A percentile compares a stretch with the other conserved stretches of the same genome.
Evolutionary conservation across 2,113 vertebrate genomes (phyloP).

Genomic region (Lycaon pictus): DNA sequence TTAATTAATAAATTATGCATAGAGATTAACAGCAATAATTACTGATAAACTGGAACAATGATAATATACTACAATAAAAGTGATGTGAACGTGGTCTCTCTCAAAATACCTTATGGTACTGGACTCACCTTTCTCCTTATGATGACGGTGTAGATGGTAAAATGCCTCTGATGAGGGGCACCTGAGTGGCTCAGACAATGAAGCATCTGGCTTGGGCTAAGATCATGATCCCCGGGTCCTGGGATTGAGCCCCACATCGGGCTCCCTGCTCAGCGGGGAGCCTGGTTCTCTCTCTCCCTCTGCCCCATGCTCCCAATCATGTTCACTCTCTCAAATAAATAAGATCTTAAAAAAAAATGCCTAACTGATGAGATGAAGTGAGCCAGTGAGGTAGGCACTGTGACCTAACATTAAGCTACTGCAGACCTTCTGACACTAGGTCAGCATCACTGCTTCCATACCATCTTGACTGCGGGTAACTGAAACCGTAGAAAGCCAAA

Average conservation of each 20-base stretch:
- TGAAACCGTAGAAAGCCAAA: neutral
- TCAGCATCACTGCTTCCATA: neutral
- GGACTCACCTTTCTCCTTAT: neutral
- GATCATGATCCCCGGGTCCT: neutral
- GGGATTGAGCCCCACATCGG: neutral
- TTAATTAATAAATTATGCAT: neutral
- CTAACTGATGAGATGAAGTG: neutral
- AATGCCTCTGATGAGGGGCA: neutral
- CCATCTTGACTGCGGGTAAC: neutral
- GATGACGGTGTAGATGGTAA: neutral
- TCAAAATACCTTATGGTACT: neutral
- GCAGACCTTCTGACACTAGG: neutral
- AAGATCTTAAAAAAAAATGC: neutral
- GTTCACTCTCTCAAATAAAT: neutral
- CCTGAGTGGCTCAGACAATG: neutral
- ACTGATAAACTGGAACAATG: neutral
- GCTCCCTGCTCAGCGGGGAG: neutral
- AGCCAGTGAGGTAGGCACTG: neutral
- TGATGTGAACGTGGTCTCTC: neutral
- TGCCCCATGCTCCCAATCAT: accelerated
- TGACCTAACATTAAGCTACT: neutral
- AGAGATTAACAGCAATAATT: neutral
- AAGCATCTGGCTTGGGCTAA: neutral
- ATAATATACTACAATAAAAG: neutral
- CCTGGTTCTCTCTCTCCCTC: neutral